Base-by-base conservation (phyloP, 1,140 invertebrate species). In the Melipona quadrifasciata region DNA sequence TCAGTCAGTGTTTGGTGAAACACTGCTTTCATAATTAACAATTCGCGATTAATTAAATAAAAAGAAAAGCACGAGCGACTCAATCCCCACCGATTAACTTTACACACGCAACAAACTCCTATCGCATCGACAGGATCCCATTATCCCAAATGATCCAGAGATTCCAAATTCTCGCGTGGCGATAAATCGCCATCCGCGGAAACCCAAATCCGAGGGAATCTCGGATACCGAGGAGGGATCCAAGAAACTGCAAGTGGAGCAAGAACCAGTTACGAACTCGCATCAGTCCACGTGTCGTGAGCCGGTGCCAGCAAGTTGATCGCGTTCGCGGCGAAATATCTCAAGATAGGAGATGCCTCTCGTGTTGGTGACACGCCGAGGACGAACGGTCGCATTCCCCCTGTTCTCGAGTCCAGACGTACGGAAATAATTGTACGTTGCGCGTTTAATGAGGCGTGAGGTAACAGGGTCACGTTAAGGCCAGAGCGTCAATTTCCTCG, bases 371-470 rank as follows among this genome's bases (percentile, higher is more conserved):
- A 83, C 65, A 24, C 55, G n/a, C 31, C 34, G 21, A 78, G 53
- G 53, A 70, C 64, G 82, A 61, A 71, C 27, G 75, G 70, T 70
- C 27, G 82, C 17, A n/a, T 47, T 47, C 6, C 8, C 31, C 47
- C 79, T 31, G n/a, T 55, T 85, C 39, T 79, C 77, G 87, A 82
- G 87, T 82, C 68, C 84, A 61, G 55, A 79, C 71, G 79, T 81
- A 86, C 84, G 88, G 88, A 87, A 90, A 91, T 90, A 92, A 92
- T 92, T 90, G 90, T 47, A 47, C 8, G 8, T 91, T 89, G 90
- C 87, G 89, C 91, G 91, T 92, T 90, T 90, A 90, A 91, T 84
- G 84, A 89, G 80, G 81, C 68, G 77, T 47, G 82, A 84, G 84
- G 80, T 87, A 67, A 89, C 72, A 57, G 58, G 61, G 58, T 86